Base-by-base conservation (phyloP, 2,797 vertebrate species). In the Enoplosus armatus region DNA sequence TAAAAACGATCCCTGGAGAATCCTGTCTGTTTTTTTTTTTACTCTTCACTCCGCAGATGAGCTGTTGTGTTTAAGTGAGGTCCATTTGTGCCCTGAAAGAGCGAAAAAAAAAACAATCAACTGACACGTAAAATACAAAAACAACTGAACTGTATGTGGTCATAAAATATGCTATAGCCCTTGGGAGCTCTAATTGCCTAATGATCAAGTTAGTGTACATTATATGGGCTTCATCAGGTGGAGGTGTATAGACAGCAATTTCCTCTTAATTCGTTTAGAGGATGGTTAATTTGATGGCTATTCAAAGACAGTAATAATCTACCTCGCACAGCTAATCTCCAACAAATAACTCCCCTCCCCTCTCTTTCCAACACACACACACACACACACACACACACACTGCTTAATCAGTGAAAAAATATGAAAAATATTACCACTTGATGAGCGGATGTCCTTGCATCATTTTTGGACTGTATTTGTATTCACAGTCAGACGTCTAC, bases 1-100 rank as follows among this genome's bases (percentile, higher is more conserved):
- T 92, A 92, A 94, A 94, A 93, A 86, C 4, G 56, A 84, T 93
- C 90, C 91, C 92, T 70, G 62, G 90, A 91, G 93, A 85, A 91
- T 82, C 22, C 50, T 29, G 48, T 77, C 83, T 90, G 84, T 90
- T 94, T 92, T 91, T 85, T 90, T 94, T 92, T 91, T 85, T 65
- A 79, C 76, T 83, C 79, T 60, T 85, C 61, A 67, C 63, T 63
- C 72, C 65, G 72, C 79, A 66, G 77, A 88, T 62, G 78, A 84
- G 85, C 82, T 84, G 73, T 85, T 92, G 83, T 89, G 75, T 72
- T 92, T 82, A 81, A 89, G 80, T 56, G 39, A 80, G 74, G 85
- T 87, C 81, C 80, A 77, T 86, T 80, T 89, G 73, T 72, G 71
- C 66, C 37, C 77, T 75, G 63, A 64, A 77, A 82, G 69, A 72